Evolutionary conservation across 2,797 vertebrate species (phyloP).

Genomic region (Sciurus vulgaris): DNA sequence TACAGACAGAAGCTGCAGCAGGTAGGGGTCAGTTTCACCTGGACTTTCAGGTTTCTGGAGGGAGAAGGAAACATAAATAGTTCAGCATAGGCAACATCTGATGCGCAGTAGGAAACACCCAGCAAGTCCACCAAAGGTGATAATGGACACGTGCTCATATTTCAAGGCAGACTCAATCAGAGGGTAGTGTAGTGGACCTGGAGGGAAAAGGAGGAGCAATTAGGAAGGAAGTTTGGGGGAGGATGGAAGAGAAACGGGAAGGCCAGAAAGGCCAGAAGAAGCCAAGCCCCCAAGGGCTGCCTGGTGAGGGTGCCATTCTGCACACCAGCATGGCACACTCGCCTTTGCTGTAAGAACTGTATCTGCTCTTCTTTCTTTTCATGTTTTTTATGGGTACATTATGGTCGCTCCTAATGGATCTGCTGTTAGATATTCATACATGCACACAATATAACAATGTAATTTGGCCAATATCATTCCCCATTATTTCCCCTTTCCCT

Average conservation of each 20-base stretch:
- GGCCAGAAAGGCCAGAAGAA: background rate
- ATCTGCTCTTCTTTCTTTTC: background rate
- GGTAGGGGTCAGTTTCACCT: background rate
- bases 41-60: background rate
- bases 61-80: background rate
- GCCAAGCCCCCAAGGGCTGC: too few relatives aligned
- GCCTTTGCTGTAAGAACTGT: background rate
- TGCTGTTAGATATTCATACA: too few relatives aligned
- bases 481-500: too few relatives aligned
- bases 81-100: too few relatives aligned
- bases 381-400: too few relatives aligned
- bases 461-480: too few relatives aligned
- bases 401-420: too few relatives aligned
- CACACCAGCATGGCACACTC: fast-evolving
- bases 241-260: background rate
- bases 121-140: fast-evolving
- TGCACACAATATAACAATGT: too few relatives aligned
- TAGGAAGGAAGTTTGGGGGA: background rate
- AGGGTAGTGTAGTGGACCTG: too few relatives aligned
- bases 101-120: background rate
- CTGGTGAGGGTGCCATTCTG: fast-evolving
- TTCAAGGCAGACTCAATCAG: too few relatives aligned
- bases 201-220: background rate
- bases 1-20: background rate
- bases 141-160: background rate